A percentile compares a stretch with the other conserved stretches of the same genome.
phyloP scores from a whole-genome alignment of 2,888 invertebrate genomes.

The Marronus borbonicus region DNA sequence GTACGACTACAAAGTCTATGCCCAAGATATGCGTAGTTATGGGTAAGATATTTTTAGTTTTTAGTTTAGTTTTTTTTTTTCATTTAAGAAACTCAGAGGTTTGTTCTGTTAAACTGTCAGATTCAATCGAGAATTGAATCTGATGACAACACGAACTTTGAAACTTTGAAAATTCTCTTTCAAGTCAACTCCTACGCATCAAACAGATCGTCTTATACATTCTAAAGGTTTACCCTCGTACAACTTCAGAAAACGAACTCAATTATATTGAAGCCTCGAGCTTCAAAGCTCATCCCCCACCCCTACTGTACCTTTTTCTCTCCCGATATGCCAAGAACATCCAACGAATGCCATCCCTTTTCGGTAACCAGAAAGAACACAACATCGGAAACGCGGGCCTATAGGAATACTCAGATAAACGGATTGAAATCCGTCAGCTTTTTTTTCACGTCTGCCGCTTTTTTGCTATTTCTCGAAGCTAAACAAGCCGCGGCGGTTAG shows the following conservation, averaged over 20 bases:
- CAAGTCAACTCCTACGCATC: no score
- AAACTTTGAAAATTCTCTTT: conserved; percentile 1
- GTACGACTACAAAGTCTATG: conserved; percentile 59
- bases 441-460: background rate
- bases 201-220: background rate
- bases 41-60: conserved; percentile 65
- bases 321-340: background rate
- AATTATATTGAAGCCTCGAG: background rate
- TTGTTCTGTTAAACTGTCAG: no score
- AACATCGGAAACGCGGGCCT: background rate
- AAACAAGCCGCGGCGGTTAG: background rate
- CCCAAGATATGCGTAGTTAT: conserved; percentile 69
- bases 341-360: background rate
- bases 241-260: background rate
- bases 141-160: no score
- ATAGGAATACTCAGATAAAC: background rate
- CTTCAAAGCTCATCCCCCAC: background rate
- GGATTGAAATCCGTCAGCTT: no score
- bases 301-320: background rate
- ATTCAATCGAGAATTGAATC: no score
- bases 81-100: no score
- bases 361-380: background rate
- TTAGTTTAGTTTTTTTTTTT: no score
- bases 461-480: background rate
- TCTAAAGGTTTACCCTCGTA: background rate